Evolutionary conservation across 2,797 vertebrate species (phyloP).

Genomic region (Sandelia bainsii): DNA sequence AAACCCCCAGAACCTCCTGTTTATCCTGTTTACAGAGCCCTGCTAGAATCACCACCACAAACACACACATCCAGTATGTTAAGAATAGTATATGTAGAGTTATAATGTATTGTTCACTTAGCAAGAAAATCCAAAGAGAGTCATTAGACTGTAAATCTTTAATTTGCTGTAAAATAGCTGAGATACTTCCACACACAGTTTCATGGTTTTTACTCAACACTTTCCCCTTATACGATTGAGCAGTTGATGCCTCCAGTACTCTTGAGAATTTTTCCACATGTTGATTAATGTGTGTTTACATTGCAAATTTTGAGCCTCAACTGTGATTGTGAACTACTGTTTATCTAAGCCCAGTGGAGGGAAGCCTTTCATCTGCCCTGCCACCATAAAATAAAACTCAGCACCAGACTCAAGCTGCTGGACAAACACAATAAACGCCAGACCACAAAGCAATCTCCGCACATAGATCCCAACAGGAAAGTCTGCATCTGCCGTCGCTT

Average conservation of each 20-base stretch:
- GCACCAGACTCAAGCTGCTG: constrained; percentile 67
- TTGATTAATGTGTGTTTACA: constrained; percentile 71
- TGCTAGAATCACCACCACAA: constrained; percentile 26
- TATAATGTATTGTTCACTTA: neutral
- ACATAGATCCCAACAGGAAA: constrained; percentile 49
- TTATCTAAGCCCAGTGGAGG: constrained; percentile 74
- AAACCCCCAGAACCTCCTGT: constrained; percentile 43
- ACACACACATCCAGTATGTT: constrained; percentile 2
- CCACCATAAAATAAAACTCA: constrained; percentile 69
- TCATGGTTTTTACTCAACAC: constrained; percentile 44
- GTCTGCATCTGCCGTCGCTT: constrained; percentile 39
- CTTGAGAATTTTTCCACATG: constrained; percentile 50
- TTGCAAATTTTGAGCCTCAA: constrained; percentile 38
- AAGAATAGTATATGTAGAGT: too few relatives aligned
- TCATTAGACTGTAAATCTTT: constrained; percentile 22
- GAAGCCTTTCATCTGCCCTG: constrained; percentile 78
- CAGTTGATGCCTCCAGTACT: constrained; percentile 4
- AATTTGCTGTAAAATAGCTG: neutral
- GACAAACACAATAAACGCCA: constrained; percentile 79
- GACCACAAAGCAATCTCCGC: constrained; percentile 39
- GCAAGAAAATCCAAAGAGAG: neutral
- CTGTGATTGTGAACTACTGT: constrained; percentile 69
- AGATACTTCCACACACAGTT: too few relatives aligned
- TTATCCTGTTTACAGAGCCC: constrained; percentile 59
- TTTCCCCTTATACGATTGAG: constrained; percentile 31